Evolutionary conservation across 2,888 invertebrate species (phyloP).

Genomic region (Enchytraeus crypticus): DNA sequence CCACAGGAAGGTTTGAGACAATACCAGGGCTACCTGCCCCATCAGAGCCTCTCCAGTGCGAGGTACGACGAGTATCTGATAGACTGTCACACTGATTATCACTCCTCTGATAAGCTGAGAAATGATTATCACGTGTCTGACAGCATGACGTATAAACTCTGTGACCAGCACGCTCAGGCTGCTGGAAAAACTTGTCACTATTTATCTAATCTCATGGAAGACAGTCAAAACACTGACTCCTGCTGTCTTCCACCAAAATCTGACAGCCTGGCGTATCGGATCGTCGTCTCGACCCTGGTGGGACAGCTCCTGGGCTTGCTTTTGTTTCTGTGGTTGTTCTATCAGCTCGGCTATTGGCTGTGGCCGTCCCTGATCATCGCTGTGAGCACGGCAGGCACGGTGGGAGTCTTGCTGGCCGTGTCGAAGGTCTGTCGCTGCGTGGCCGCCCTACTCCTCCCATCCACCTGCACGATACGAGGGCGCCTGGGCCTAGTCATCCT

Average conservation of each 20-base stretch:
- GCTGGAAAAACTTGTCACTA: too few relatives aligned
- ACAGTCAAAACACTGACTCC: not conserved
- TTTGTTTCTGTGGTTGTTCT: conserved; percentile 25
- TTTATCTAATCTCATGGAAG: too few relatives aligned
- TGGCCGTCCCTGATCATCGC: conserved; percentile 13
- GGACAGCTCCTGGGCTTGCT: conserved; percentile 22
- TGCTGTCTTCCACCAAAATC: not conserved
- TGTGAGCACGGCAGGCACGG: conserved; percentile 11
- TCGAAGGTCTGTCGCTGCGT: conserved; percentile 24
- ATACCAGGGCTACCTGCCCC: too few relatives aligned
- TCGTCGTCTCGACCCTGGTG: conserved; percentile 19
- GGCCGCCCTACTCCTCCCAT: conserved; percentile 25
- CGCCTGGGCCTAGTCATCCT: conserved; percentile 24
- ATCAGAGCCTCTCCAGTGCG: not conserved
- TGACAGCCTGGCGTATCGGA: conserved; percentile 6
- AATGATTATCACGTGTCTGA: not conserved
- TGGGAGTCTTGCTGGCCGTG: conserved; percentile 17
- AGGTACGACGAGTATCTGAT: not conserved
- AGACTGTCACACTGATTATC: too few relatives aligned
- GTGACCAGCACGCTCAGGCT: too few relatives aligned
- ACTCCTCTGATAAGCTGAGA: not conserved
- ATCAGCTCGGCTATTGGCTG: conserved; percentile 20
- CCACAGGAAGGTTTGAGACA: too few relatives aligned
- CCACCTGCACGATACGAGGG: conserved; percentile 25
- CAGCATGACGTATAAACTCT: too few relatives aligned